phyloP scores from a whole-genome alignment of 2,888 invertebrate genomes.

The Hydropsyche betteni region DNA sequence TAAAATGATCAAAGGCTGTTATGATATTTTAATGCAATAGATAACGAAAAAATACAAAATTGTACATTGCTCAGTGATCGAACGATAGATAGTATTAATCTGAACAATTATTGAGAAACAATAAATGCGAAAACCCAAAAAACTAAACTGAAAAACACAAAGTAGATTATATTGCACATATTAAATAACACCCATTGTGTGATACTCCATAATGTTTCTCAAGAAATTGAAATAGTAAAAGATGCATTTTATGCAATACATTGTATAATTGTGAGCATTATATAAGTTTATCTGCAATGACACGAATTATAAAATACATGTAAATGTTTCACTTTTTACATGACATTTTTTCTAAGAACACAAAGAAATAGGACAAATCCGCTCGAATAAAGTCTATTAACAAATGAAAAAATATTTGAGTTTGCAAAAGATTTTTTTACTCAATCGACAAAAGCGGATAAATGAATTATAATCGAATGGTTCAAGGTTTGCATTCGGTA shows the following conservation, averaged over 20 bases:
- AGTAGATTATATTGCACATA: background rate
- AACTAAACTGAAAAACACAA: too few relatives aligned
- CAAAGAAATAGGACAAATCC: background rate
- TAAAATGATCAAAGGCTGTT: too few relatives aligned
- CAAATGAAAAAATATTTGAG: too few relatives aligned
- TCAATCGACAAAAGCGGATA: too few relatives aligned
- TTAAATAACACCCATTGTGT: conserved; percentile 9
- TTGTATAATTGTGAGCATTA: conserved; percentile 10
- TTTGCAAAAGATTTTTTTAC: too few relatives aligned
- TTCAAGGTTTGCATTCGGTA: conserved; percentile 4
- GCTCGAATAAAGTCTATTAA: too few relatives aligned
- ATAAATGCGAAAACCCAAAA: too few relatives aligned
- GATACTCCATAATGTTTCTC: background rate
- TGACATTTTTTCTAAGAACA: background rate
- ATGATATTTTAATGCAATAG: too few relatives aligned
- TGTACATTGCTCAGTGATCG: too few relatives aligned
- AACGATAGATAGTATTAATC: too few relatives aligned
- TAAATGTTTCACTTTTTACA: background rate
- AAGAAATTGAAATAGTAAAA: background rate
- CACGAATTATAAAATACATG: conserved; percentile 1
- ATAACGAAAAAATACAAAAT: too few relatives aligned
- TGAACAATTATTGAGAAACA: too few relatives aligned
- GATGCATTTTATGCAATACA: conserved; percentile 21
- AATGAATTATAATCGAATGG: background rate
- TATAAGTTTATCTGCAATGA: conserved; percentile 4